Evolutionary conservation across 2,113 vertebrate species (phyloP).

Genomic region (Serranochromis macrocephalus): DNA sequence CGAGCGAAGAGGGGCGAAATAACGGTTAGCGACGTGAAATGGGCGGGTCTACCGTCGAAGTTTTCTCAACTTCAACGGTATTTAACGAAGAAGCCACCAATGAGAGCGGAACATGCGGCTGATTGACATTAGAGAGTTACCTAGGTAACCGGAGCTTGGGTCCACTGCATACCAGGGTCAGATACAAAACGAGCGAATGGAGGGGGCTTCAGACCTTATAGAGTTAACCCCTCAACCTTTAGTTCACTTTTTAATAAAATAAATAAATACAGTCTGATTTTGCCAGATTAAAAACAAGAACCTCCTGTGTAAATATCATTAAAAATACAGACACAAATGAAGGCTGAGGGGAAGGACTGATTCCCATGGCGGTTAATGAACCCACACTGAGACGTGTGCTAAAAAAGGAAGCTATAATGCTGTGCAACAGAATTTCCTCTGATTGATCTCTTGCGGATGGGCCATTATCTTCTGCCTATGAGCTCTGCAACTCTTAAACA

Average conservation of each 20-base stretch:
- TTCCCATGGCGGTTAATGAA: background rate
- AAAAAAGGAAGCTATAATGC: constrained; percentile 39
- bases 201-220: background rate
- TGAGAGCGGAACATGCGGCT: background rate
- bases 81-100: background rate
- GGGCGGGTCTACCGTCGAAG: background rate
- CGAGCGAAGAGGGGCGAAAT: background rate
- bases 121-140: background rate
- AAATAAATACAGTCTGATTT: background rate
- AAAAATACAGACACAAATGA: background rate
- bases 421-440: constrained; percentile 21
- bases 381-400: constrained; percentile 2
- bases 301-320: background rate
- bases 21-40: background rate
- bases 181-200: background rate
- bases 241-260: background rate
- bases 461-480: constrained; percentile 54
- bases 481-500: constrained; percentile 48
- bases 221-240: background rate
- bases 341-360: background rate
- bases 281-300: background rate
- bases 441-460: constrained; percentile 46
- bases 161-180: background rate
- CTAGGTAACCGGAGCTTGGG: background rate
- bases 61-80: background rate